Evolutionary conservation across 2,797 vertebrate genomes (phyloP), one percentile per base, ranked within the genome.

Genomic region (Rallus crepitans): DNA sequence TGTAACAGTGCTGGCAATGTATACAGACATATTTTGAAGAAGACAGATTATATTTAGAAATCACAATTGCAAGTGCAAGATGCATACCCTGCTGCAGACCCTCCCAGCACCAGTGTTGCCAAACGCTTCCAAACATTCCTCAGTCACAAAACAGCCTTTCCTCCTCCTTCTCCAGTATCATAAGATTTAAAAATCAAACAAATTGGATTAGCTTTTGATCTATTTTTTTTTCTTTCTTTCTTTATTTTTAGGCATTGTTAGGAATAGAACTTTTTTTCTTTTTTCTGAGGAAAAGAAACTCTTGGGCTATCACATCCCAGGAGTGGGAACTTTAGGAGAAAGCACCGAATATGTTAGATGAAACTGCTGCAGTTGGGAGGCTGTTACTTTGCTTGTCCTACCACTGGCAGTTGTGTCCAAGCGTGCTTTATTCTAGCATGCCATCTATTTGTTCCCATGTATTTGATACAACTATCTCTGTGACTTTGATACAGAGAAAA

Each of bases 21-120:
- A 23, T 28, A 40, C 30, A 72, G 59, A 56, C 33, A 7, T 72
- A 64, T 79, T 86, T 89, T 70, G 63, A 79, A 94, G 55, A 75
- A 55, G 63, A 48, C 13, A 52, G 20, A 73, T 89, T 89, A 93
- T 89, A 50, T 91, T 78, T 93, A 93, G 92, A 93, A 94, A 82
- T 82, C 64, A 53, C 60, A 77, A 77, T 82, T 87, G 40, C 56
- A 53, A 23, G 33, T 47, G 33, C 73, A 87, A 68, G 81, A 87
- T 68, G 33, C 2, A 2, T 82, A n/a, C 42, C 5, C 31, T 93
- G 75, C 31, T 57, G 53, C 50, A 47, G 61, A 61, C 40, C 45
- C 30, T 92, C 77, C 77, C 56, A 73, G 3, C 0, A 9, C 61
- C 61, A 61, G 28, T 33, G 23, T 35, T 90, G 55, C 80, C 77